These are phyloP conservation scores for Cryptotermes secundus DNA, from an alignment of 1,140 invertebrate species.

Conservation along the genomic window DNA sequence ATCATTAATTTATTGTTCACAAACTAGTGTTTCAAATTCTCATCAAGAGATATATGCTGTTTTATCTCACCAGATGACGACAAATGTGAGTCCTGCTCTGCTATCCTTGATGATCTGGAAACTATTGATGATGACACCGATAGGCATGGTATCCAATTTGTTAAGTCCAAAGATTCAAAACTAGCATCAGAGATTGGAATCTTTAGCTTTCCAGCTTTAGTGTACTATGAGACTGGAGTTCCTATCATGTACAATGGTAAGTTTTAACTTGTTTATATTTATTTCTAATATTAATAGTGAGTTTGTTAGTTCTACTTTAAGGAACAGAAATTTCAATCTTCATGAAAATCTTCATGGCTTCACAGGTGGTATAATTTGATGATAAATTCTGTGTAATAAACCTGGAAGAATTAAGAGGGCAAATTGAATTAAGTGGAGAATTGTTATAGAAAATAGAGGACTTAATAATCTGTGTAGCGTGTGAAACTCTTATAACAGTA, in stretches of 20 bases:
- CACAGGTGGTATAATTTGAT: too few relatives aligned
- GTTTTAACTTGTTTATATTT: neutral
- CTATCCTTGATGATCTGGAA: constrained; percentile 85
- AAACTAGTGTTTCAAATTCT: neutral
- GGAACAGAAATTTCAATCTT: too few relatives aligned
- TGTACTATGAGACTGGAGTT: constrained; percentile 90
- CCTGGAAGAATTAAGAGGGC: too few relatives aligned
- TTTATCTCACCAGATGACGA: constrained; percentile 67
- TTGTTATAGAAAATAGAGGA: too few relatives aligned
- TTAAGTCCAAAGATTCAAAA: constrained; percentile 88
- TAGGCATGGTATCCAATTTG: constrained; percentile 89
- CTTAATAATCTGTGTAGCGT: too few relatives aligned
- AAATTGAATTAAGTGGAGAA: too few relatives aligned
- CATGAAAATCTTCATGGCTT: too few relatives aligned
- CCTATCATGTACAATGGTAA: constrained; percentile 94
- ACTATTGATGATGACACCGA: constrained; percentile 94
- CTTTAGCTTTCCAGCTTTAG: constrained; percentile 84
- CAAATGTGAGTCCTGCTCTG: constrained; percentile 76
- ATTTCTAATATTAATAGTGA: too few relatives aligned
- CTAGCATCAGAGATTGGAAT: constrained; percentile 88
- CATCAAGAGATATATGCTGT: neutral
- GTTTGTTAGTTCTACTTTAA: too few relatives aligned
- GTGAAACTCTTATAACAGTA: too few relatives aligned
- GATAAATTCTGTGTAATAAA: too few relatives aligned
- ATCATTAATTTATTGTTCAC: neutral